A percentile compares a stretch with the other conserved stretches of the same genome.
Evolutionary conservation across 2,797 vertebrate genomes (phyloP).

Genomic region (Spinus pinus): DNA sequence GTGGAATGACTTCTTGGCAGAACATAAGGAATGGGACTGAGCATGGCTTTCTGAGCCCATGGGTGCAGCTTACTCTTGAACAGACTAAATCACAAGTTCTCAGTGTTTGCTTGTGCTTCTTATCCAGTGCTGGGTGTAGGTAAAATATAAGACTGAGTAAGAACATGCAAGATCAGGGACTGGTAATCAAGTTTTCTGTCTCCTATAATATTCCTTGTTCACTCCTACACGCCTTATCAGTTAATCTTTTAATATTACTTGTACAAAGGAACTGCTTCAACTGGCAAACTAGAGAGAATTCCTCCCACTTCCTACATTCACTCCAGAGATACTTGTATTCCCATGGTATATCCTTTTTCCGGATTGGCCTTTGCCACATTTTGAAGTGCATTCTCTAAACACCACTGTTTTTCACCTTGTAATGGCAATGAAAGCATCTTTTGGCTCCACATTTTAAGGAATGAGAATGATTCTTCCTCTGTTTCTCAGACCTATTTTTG

Average conservation of each 20-base stretch:
- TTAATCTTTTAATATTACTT: neutral
- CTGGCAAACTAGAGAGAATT: neutral
- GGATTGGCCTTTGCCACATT: neutral
- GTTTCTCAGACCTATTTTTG: neutral
- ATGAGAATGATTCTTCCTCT: neutral
- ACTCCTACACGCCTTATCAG: neutral
- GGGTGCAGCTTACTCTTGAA: neutral
- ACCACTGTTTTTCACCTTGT: neutral
- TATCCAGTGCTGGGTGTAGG: neutral
- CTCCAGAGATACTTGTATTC: neutral
- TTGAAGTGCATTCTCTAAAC: neutral
- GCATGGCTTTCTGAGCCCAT: neutral
- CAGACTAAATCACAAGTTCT: neutral
- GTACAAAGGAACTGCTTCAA: neutral
- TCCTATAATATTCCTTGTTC: neutral
- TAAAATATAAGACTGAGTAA: neutral
- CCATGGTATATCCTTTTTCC: neutral
- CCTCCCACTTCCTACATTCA: neutral
- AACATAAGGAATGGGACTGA: neutral
- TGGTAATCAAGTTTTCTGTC: neutral
- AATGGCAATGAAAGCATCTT: neutral
- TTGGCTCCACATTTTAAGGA: neutral
- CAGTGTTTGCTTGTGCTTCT: neutral
- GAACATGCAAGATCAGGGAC: neutral
- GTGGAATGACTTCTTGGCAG: neutral